phyloP scores from a whole-genome alignment of 1,140 invertebrate species.

The Ceratina japonica region DNA sequence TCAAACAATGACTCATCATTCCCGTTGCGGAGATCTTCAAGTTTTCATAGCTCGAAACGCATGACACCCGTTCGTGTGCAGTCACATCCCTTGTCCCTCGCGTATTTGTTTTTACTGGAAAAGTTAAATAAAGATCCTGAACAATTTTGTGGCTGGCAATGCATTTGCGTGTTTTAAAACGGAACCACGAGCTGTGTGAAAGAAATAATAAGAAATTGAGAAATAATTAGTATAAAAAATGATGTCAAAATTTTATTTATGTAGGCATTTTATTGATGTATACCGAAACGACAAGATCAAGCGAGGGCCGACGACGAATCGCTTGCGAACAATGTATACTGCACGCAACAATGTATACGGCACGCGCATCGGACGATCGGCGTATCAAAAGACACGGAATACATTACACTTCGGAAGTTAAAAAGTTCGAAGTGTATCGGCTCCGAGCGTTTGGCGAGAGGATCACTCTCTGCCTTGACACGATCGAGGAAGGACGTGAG shows the following conservation, averaged over 20 bases:
- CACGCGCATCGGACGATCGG: too few species aligned
- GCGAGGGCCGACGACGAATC: too few species aligned
- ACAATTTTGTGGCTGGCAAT: background rate
- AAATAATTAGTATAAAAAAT: background rate
- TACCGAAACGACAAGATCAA: too few species aligned
- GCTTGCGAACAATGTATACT: too few species aligned
- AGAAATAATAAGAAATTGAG: background rate
- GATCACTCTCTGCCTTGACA: too few species aligned
- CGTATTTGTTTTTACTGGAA: background rate
- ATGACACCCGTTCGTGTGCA: background rate
- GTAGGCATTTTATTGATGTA: too few species aligned
- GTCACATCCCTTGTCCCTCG: background rate
- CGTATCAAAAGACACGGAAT: too few species aligned
- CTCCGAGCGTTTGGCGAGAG: too few species aligned
- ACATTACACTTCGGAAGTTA: too few species aligned
- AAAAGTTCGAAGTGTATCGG: too few species aligned
- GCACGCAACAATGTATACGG: too few species aligned
- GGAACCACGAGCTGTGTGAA: background rate
- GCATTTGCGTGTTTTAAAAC: background rate
- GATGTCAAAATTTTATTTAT: background rate
- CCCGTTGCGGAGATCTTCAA: background rate
- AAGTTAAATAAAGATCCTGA: background rate
- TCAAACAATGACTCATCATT: constrained; percentile 31
- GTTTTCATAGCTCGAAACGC: background rate
- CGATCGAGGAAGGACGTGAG: too few species aligned